Conservation (phyloP, 2,113 vertebrate genomes). For the Pelmatolapia mariae region DNA sequence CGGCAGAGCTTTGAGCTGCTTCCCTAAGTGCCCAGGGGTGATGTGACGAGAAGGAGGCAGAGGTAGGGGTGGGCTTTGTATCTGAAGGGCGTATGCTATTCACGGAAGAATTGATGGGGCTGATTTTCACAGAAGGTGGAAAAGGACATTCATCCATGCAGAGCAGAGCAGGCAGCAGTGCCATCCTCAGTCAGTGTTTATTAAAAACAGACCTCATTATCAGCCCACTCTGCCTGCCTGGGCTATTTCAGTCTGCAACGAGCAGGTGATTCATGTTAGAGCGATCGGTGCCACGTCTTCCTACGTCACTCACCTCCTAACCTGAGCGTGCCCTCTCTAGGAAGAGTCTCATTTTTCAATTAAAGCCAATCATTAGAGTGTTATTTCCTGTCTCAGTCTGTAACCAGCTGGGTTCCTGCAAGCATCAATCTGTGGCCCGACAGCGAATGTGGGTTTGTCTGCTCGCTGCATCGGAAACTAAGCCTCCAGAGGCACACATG, state of each 20-base stretch:
- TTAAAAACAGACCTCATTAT: slow-evolving; percentile 50
- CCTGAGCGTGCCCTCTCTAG: not conserved
- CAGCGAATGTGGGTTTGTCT: not conserved
- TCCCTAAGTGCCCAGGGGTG: slow-evolving; percentile 11
- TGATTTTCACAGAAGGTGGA: not conserved
- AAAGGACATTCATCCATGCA: not conserved
- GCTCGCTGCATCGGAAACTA: not conserved
- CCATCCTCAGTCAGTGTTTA: slow-evolving; percentile 30
- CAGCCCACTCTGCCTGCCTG: not conserved
- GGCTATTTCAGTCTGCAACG: not conserved
- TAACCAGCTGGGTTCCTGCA: not conserved
- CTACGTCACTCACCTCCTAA: slow-evolving; percentile 1
- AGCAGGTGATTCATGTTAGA: slow-evolving; percentile 20
- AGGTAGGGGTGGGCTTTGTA: not conserved
- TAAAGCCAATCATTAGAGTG: slow-evolving; percentile 9
- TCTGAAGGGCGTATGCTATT: not conserved
- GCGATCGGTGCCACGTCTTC: not conserved
- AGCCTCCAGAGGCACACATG: not conserved
- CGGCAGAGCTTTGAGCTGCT: not conserved
- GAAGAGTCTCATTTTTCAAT: slow-evolving; percentile 13
- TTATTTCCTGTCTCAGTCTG: slow-evolving; percentile 20
- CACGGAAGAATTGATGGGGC: not conserved
- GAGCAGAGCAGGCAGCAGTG: not conserved
- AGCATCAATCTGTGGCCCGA: not conserved
- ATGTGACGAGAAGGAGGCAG: slow-evolving; percentile 15